phyloP scores from a whole-genome alignment of 2,113 vertebrate species.

The Lophochroa leadbeateri region DNA sequence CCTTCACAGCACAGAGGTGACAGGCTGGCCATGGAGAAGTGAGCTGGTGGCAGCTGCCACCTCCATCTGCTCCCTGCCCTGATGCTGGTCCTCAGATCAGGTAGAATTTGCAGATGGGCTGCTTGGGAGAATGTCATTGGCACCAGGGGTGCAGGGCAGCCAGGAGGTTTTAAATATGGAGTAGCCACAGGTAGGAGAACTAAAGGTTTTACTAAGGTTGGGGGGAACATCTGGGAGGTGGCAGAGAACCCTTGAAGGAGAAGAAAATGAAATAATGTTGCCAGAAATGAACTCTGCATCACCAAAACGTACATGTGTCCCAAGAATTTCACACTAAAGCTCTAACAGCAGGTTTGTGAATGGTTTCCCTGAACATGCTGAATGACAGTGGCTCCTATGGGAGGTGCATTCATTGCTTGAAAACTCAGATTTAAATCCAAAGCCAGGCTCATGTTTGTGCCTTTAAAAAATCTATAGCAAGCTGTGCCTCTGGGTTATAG shows the following conservation, averaged over 20 bases:
- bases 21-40: not conserved
- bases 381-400: not conserved
- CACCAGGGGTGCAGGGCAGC: rapidly evolving
- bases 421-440: not conserved
- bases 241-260: not conserved
- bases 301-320: not conserved
- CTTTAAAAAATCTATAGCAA: not conserved
- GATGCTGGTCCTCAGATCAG: not conserved
- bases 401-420: not conserved
- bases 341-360: not conserved
- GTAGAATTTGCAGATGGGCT: not conserved
- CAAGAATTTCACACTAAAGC: not conserved
- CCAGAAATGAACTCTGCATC: not conserved
- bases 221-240: not conserved
- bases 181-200: rapidly evolving
- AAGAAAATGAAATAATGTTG: not conserved
- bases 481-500: not conserved
- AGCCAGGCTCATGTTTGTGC: not conserved
- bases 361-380: not conserved
- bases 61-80: not conserved
- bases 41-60: not conserved
- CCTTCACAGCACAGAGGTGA: rapidly evolving
- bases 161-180: not conserved
- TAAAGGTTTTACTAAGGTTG: not conserved
- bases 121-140: not conserved